Conservation (phyloP, 2,113 vertebrate species). For the Tragelaphus strepsiceros region DNA sequence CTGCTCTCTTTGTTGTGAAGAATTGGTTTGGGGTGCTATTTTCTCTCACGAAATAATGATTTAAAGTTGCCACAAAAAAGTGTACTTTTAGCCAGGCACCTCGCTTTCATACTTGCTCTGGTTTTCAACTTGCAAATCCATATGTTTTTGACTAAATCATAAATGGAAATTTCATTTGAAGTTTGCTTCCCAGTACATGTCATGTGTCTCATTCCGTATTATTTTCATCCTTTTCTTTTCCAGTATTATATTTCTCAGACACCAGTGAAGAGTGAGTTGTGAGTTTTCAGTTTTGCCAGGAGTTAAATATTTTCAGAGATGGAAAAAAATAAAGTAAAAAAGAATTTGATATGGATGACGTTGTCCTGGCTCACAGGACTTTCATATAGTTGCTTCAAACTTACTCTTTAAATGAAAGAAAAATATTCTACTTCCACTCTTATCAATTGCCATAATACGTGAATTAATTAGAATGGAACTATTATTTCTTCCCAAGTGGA, state of each 20-base stretch:
- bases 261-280: conserved; percentile 6
- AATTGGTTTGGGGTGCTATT: not conserved
- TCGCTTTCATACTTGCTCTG: not conserved
- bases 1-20: no score
- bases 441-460: not conserved
- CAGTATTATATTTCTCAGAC: conserved; percentile 53
- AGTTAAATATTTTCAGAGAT: conserved; percentile 57
- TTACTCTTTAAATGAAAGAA: not conserved
- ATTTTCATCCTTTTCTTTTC: conserved; percentile 24
- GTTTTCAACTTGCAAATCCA: not conserved
- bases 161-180: conserved; percentile 32
- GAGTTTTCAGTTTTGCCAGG: conserved; percentile 51
- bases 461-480: not conserved
- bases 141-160: conserved; percentile 45
- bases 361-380: not conserved
- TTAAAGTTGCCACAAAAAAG: not conserved
- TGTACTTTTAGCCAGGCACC: not conserved
- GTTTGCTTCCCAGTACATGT: not conserved
- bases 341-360: not conserved
- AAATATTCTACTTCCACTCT: not conserved
- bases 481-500: not conserved
- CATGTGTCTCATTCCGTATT: conserved; percentile 41
- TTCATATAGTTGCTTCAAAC: not conserved
- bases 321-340: conserved; percentile 23
- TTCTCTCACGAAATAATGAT: not conserved